Evolutionary conservation across 2,797 vertebrate species (phyloP), one percentile per base, ranked within the genome.

Genomic region (Astyanax mexicanus): DNA sequence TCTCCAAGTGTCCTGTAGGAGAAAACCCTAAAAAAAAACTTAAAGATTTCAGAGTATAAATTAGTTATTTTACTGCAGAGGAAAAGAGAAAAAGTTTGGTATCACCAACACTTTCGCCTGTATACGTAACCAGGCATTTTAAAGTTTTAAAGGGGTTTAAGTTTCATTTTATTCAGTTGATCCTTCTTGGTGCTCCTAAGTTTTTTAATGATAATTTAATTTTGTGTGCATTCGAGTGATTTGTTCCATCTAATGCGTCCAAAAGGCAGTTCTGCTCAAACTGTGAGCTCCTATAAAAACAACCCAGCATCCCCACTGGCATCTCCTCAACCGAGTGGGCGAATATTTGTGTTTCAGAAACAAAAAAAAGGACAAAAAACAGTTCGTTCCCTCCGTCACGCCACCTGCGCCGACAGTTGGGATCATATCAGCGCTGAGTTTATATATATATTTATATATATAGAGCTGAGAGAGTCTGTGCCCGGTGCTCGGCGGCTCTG

Each of bases 401-500:
- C 45, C 78, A 84, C 67, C 78, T 84, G 77, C 69, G 57, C 67
- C 89, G 88, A 89, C 83, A 86, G 74, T 38, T 75, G 19, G 60
- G 35, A 79, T 80, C 67, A 83, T 86, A 85, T 88, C 83, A 89
- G 79, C 84, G 87, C 84, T 86, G 80, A 32, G 29, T 32, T 29
- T 72, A 6, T 74, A 80, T 40, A 52, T 60, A 70, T n/a, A n/a
- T n/a, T n/a, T n/a, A n/a, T n/a, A n/a, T 74, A 80, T 40, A 52
- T 60, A 70, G 38, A 54, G 55, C 25, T 35, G n/a, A n/a, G n/a
- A 32, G 60, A 81, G 84, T 78, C 74, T 74, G 64, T 60, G 40
- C 58, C 45, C 6, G 87, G 79, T 84, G 86, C 85, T 89, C 88
- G 77, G 86, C 92, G 93, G 87, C 88, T 90, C 91, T 92, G 89